Evolutionary conservation across 2,797 vertebrate species (phyloP).

Genomic region (Melanotaenia trifasciata): DNA sequence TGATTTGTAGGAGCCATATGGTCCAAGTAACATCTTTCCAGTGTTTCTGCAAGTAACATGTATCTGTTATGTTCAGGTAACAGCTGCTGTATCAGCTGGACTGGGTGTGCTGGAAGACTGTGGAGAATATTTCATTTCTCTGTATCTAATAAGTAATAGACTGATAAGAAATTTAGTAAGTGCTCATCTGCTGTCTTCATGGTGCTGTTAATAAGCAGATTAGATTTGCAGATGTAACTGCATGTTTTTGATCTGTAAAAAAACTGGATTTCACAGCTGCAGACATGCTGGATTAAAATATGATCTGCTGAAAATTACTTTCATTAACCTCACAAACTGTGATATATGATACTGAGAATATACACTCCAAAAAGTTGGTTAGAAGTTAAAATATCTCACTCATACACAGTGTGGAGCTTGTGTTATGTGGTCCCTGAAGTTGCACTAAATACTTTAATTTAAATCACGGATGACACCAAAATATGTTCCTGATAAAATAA

Average conservation of each 20-base stretch:
- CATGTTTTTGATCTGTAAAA: slow-evolving; percentile 53
- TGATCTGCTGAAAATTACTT: slow-evolving; percentile 29
- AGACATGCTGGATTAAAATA: slow-evolving; percentile 45
- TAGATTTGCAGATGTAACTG: slow-evolving; percentile 60
- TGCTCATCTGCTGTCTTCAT: slow-evolving; percentile 61
- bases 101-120: slow-evolving; percentile 35
- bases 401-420: background rate
- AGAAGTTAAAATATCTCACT: background rate
- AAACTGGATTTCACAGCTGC: slow-evolving; percentile 66
- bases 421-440: background rate
- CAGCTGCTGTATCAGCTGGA: slow-evolving; percentile 72
- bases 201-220: slow-evolving; percentile 57
- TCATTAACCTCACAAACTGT: slow-evolving; percentile 38
- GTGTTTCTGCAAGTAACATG: slow-evolving; percentile 56
- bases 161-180: slow-evolving; percentile 46
- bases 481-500: background rate
- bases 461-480: background rate
- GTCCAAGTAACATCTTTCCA: slow-evolving; percentile 40
- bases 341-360: background rate
- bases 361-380: background rate
- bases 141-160: slow-evolving; percentile 51
- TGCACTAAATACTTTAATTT: background rate
- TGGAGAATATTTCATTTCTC: slow-evolving; percentile 45
- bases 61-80: slow-evolving; percentile 48
- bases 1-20: slow-evolving; percentile 63